Evolutionary conservation across 2,888 invertebrate species (phyloP), one percentile per base, ranked within the genome.

Genomic region (Epistrophe eligans): DNA sequence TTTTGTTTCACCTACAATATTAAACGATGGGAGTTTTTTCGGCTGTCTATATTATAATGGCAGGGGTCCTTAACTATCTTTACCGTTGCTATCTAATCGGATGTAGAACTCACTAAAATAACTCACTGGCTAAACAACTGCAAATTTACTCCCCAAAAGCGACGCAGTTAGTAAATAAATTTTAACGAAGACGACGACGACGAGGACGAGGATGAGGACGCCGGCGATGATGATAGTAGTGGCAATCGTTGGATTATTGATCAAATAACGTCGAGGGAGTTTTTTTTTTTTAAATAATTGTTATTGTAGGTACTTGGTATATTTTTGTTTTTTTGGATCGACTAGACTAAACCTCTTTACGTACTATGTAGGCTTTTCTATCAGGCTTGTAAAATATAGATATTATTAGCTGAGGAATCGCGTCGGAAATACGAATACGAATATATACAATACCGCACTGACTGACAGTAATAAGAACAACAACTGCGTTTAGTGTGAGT

Each of bases 281-380:
- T 70, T 57, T 62, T 40, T 58, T 35, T 43, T 32, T 43, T 48
- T 58, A 17, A 55, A 57, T 28, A 93, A 95, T 93, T 48, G 8
- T 38, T 32, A 24, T 45, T 45, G 52, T 45, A 35, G 9, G 45
- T 64, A 7, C 1, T 28, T 28, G 7, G 52, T 15, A 24, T 4
- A 24, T 24, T 24, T 45, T 77, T 48, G 55, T 52, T 57, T 66
- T 72, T 60, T 19, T 32, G 4, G 32, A 1, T 38, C 15, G 72
- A 55, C 35, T 77, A 67, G 77, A 82, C 58, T 72, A 15, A n/a
- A 13, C 19, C 4, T 32, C 3, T 28, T 45, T 32, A 17, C 4
- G 15, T 48, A n/a, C 15, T 48, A 15, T 15, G 4, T 32, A 32
- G 35, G 57, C 58, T 40, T 79, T 70, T 79, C 32, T 70, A 77